Conservation (phyloP, 92 coral and sea anemone genomes). For the Palythoa heliodiscus region DNA sequence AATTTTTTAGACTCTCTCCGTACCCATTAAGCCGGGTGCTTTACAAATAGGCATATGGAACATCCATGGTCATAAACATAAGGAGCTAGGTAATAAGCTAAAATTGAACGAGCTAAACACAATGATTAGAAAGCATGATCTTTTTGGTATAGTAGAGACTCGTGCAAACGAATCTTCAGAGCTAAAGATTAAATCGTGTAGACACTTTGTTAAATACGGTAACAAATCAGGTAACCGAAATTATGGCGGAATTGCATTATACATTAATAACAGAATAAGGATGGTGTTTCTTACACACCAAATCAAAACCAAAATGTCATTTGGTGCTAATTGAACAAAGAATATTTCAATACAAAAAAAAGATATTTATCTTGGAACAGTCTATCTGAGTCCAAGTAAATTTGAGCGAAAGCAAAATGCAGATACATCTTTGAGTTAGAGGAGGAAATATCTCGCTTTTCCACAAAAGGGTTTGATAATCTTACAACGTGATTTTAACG, state of each 20-base stretch:
- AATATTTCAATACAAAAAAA: neutral
- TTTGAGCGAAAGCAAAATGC: neutral
- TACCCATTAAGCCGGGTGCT: neutral
- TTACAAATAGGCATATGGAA: constrained; percentile 21
- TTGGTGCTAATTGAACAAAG: neutral
- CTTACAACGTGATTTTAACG: no score
- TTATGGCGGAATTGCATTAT: constrained; percentile 8
- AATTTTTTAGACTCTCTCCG: neutral
- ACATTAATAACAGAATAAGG: neutral
- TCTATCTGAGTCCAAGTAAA: constrained; percentile 5
- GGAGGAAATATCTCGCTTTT: neutral
- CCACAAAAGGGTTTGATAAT: neutral
- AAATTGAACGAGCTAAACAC: constrained; percentile 15
- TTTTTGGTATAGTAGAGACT: neutral
- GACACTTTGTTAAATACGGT: constrained; percentile 8
- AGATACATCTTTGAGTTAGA: neutral
- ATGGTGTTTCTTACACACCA: constrained; percentile 19
- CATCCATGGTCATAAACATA: constrained; percentile 15
- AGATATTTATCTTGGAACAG: constrained; percentile 18
- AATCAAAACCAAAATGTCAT: constrained; percentile 13
- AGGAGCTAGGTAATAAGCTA: constrained; percentile 13
- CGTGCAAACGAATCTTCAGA: neutral
- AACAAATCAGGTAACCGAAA: neutral
- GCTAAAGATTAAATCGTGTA: neutral
- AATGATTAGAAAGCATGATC: neutral